phyloP scores from a whole-genome alignment of 1,140 invertebrate genomes.

The Acyrthosiphon pisum region DNA sequence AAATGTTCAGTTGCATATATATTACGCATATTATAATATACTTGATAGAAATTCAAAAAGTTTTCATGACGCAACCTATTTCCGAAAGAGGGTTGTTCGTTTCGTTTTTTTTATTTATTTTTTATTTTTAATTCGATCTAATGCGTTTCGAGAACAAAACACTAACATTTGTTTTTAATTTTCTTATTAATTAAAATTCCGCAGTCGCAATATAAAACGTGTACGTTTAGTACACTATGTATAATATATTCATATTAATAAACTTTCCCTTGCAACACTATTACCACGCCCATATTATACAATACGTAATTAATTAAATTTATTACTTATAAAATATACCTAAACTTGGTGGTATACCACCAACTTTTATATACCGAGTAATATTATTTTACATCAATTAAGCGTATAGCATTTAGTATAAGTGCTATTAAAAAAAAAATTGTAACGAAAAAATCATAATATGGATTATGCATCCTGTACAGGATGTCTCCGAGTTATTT shows the following conservation, averaged over 20 bases:
- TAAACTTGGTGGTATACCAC: not conserved
- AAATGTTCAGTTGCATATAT: not conserved
- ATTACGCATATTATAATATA: not conserved
- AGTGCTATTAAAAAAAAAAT: not conserved
- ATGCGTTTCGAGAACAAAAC: not conserved
- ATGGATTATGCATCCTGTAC: not conserved
- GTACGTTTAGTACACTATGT: not conserved
- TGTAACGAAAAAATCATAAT: not conserved
- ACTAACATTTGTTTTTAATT: slow-evolving; percentile 7
- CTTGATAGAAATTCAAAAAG: not conserved
- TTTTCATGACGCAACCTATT: not conserved
- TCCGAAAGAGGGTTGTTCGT: not conserved
- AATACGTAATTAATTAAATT: slow-evolving; percentile 15
- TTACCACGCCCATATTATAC: slow-evolving; percentile 5
- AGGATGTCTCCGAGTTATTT: not conserved
- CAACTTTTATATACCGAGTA: not conserved
- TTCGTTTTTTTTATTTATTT: not conserved
- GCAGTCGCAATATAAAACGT: not conserved
- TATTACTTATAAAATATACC: not conserved
- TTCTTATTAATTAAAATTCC: slow-evolving; percentile 19
- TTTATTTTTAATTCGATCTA: slow-evolving; percentile 5
- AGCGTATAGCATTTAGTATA: not conserved
- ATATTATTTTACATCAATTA: slow-evolving; percentile 14
- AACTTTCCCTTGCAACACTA: not conserved
- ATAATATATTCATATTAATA: slow-evolving; percentile 20